Base-by-base conservation (phyloP, 1,140 invertebrate genomes). In the Bathynomus jamesi region DNA sequence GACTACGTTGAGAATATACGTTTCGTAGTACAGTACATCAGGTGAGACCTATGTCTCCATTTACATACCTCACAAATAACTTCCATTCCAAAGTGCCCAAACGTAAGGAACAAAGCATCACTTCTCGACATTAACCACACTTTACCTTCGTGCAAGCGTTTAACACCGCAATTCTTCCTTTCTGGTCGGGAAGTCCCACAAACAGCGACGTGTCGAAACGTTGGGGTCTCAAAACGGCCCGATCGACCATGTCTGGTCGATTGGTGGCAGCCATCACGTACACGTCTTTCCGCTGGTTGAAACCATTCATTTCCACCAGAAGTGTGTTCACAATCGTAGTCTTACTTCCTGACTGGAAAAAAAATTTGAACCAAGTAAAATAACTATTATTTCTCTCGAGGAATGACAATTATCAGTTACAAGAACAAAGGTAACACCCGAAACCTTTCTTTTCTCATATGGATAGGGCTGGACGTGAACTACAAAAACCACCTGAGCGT, bases 251-350 rank as follows among this genome's bases (percentile, higher is more conserved):
- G 79, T 99, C 96, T 63, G 95, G 94, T 78, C 96, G 85, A 85
- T 99, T 99, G 29, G 93, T 97, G 0, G 96, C 96, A 3, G 93
- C 97, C 83, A 99, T 89, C 4, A 99, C 85, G 82, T 94, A 99
- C 3, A 86, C 83, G 10, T 90, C 91, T 78, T 93, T 89, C 63
- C 94, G 86, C 30, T 87, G 87, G 81, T 96, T 92, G 17, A 99
- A 86, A 5, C 97, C 97, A 82, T 99, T 96, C 96, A 99, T 98
- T 87, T 99, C 97, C 0, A 96, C 98, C 25, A 99, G 82, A 79
- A 99, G 85, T 82, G 99, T 96, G 82, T 98, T 99, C 0, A 99
- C 96, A 24, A 99, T 91, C 24, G 96, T 86, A 10, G 82, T 79
- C 78, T 83, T 83, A 17, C 84, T 81, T 11, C 78, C 74, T 17